Evolutionary conservation across 2,113 vertebrate genomes (phyloP).

Genomic region (Manacus vitellinus): DNA sequence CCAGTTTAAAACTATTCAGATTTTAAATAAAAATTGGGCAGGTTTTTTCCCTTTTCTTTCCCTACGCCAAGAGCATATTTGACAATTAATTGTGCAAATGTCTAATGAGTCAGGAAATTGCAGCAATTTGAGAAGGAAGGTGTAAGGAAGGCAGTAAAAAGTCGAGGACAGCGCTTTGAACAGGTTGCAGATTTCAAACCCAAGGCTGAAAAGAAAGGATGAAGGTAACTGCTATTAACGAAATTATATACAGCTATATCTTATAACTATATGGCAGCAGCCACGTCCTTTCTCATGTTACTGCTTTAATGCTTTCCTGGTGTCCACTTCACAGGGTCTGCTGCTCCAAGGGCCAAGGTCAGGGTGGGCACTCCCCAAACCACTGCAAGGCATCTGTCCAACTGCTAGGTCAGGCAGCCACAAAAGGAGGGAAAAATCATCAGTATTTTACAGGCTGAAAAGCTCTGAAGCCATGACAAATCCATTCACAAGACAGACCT

Average conservation of each 20-base stretch:
- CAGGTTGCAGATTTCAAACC: not conserved
- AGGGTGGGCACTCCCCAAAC: accelerated
- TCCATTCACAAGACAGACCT: not conserved
- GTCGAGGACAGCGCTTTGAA: not conserved
- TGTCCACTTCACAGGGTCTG: no score
- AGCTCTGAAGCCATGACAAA: not conserved
- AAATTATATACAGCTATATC: accelerated
- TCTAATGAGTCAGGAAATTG: not conserved
- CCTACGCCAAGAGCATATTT: not conserved
- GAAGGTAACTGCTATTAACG: not conserved
- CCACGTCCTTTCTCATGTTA: not conserved
- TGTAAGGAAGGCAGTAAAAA: not conserved
- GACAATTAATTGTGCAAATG: not conserved
- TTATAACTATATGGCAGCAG: not conserved
- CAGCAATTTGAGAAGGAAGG: not conserved
- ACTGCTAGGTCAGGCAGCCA: not conserved
- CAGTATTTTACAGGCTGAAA: not conserved
- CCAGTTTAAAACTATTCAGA: not conserved
- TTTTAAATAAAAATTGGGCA: not conserved
- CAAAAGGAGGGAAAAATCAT: accelerated
- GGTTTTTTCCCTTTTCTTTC: accelerated
- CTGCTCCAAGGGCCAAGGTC: not conserved
- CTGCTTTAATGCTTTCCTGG: not conserved
- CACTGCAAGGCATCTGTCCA: not conserved
- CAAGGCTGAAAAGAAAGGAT: not conserved